Evolutionary conservation across 1,140 invertebrate species (phyloP), one percentile per base, ranked within the genome.

Genomic region (Drosophila sechellia): DNA sequence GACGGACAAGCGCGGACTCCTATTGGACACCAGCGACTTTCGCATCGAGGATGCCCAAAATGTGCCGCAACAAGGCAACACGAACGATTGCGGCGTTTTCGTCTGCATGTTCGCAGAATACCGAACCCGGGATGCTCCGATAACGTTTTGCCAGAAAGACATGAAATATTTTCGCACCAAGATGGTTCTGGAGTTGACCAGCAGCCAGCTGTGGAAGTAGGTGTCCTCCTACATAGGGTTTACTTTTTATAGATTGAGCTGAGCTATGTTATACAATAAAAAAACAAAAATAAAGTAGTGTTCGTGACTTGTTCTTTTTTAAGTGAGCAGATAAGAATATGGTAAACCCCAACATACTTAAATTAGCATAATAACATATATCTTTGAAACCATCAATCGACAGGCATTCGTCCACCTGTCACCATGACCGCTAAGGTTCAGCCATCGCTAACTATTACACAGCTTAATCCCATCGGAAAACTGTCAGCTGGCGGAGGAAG

Each of bases 51-150:
- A 94, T 80, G 93, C 95, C 0, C 17, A 48, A 5, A 5, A 97
- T 87, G 97, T 98, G 81, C 99, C 99, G 0, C 96, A 96, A 77
- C 98, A 99, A 93, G 96, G 96, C 95, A 99, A 99, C 93, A 96
- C 96, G 15, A 96, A 96, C 90, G 98, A 99, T 93, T 99, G 98
- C 93, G 98, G 98, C 5, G 97, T 99, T 93, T 99, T 99, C 93
- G 95, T 97, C 0, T 99, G 98, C 92, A 98, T 97, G 92, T 98
- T 97, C 93, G 98, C 98, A 0, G 98, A 99, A 92, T 98, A 96
- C 92, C 93, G 96, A 6, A 94, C 95, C 0, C 94, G 97, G 46
- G 94, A 96, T 87, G 95, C 95, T 15, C 95, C 94, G 42, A 96
- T 98, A 81, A 95, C 94, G 25, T 97, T 97, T 90, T 93, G 93